These are phyloP conservation scores for Stigmatopora nigra DNA, from an alignment of 2,113 vertebrate genomes.

Conservation along the genomic window DNA sequence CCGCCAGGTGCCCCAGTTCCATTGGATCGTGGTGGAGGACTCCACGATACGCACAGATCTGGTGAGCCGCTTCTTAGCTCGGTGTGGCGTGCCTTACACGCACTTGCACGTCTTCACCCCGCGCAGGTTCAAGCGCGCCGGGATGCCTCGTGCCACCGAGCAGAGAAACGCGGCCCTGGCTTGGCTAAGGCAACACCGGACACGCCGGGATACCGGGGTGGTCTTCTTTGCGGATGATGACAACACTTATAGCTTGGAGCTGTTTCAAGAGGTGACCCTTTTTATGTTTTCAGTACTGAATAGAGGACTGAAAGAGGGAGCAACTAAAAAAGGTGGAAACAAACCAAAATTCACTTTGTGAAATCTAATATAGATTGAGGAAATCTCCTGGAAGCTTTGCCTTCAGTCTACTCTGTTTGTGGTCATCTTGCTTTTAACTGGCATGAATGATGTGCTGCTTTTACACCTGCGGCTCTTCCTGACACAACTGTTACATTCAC, in stretches of 20 bases:
- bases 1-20: slow-evolving; percentile 87
- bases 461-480: not conserved
- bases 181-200: slow-evolving; percentile 83
- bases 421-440: no score
- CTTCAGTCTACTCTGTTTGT: no score
- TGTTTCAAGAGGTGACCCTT: slow-evolving; percentile 86
- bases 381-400: no score
- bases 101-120: slow-evolving; percentile 89
- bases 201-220: slow-evolving; percentile 74
- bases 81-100: slow-evolving; percentile 78
- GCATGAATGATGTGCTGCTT: no score
- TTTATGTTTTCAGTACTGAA: not conserved
- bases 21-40: slow-evolving; percentile 96
- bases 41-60: slow-evolving; percentile 79
- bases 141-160: slow-evolving; percentile 90
- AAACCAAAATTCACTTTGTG: no score
- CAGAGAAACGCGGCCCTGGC: slow-evolving; percentile 88
- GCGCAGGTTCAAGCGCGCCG: slow-evolving; percentile 86
- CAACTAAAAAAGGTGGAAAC: no score
- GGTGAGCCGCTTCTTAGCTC: slow-evolving; percentile 82
- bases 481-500: not conserved
- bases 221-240: slow-evolving; percentile 98
- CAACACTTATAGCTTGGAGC: slow-evolving; percentile 98
- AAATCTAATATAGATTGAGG: no score
- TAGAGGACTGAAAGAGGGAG: not conserved